Evolutionary conservation across 2,888 invertebrate species (phyloP), one percentile per base, ranked within the genome.

Genomic region (Leptogaster cylindrica): DNA sequence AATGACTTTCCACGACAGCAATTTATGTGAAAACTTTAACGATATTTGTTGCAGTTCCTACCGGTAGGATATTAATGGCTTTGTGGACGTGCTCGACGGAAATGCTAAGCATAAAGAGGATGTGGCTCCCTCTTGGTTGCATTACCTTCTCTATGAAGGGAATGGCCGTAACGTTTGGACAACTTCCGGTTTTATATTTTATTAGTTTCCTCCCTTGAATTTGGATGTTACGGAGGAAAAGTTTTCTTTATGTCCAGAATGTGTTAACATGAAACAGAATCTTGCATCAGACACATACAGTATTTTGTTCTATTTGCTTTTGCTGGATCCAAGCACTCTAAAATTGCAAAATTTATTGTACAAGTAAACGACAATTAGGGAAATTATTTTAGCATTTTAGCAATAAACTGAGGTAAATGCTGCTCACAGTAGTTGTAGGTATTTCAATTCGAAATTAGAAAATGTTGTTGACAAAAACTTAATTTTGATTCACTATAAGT

Each of bases 11-110:
- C 36, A 41, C 77, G 79, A 78, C 77, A 75, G 75, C 75, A 79
- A 77, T 79, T 77, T 78, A 77, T 79, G 77, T 74, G 76, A 73
- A 74, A 78, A 78, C 76, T 78, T 78, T 78, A 74, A 76, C 77
- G 76, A 77, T 77, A 78, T 77, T 77, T 77, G 77, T 71, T 73
- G 72, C 72, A 72, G 71, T 70, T 72, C 70, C 72, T 73, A 72
- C 70, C 70, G 70, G 70, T 72, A 70, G 68, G 72, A 71, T 73
- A 73, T 73, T 73, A 72, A 73, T 72, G 71, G 71, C 70, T 69
- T 70, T 71, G 71, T 69, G 71, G 72, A 72, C 73, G 71, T 73
- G 72, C 70, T 70, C 70, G 72, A 69, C 71, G 73, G 72, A 73
- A 71, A 69, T 71, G 71, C 70, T 72, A 72, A 73, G 67, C 70